These are phyloP conservation scores for Xestoiulus laeticollis DNA, from an alignment of 2,888 invertebrate species.

Conservation along the genomic window DNA sequence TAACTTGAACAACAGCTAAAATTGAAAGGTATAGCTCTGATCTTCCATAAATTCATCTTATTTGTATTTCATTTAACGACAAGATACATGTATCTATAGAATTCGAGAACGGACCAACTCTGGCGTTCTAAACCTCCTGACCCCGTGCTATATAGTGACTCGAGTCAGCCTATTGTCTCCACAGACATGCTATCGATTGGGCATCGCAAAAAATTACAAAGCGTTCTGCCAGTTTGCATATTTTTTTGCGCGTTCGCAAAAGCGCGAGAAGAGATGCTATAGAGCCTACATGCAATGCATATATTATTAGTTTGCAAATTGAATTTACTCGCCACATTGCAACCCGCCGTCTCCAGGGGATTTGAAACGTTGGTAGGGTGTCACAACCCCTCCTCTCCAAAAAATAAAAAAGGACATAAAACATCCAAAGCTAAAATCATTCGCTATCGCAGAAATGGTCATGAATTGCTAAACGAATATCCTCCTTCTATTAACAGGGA, in stretches of 20 bases:
- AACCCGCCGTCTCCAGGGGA: not conserved
- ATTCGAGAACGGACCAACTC: too few relatives aligned
- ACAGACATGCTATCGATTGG: not conserved
- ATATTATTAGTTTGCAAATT: constrained; percentile 10
- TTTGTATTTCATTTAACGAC: too few relatives aligned
- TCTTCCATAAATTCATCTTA: too few relatives aligned
- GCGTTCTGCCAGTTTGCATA: not conserved
- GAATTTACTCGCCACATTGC: constrained; percentile 31
- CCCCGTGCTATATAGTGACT: too few relatives aligned
- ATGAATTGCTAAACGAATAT: too few relatives aligned
- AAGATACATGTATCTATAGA: too few relatives aligned
- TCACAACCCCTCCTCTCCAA: not conserved
- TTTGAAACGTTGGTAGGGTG: not conserved
- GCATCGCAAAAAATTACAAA: not conserved
- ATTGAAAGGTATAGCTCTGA: too few relatives aligned
- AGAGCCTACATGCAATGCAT: constrained; percentile 23
- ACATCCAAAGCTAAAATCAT: not conserved
- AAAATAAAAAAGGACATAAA: constrained; percentile 15
- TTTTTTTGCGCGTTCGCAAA: not conserved
- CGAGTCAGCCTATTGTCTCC: constrained; percentile 22
- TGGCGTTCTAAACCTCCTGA: too few relatives aligned
- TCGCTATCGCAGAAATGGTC: not conserved
- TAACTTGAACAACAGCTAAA: too few relatives aligned
- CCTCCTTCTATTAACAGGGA: too few relatives aligned
- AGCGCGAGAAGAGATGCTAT: not conserved